phyloP scores from a whole-genome alignment of 1,140 invertebrate species.

The Zaprionus davidi region DNA sequence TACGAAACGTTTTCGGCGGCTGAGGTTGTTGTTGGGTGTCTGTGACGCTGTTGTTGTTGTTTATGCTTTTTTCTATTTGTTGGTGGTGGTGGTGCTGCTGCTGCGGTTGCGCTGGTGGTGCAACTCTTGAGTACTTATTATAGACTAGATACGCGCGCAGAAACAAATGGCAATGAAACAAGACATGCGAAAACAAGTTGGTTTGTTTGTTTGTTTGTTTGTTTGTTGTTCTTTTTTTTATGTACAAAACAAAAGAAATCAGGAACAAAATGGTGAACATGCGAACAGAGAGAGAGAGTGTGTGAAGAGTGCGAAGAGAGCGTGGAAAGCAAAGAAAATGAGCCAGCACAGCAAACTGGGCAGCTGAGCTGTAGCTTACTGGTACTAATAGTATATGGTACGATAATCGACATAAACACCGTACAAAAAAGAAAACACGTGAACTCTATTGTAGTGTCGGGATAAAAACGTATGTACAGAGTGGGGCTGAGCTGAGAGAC shows the following conservation, averaged over 20 bases:
- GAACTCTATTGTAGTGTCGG: neutral
- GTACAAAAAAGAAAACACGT: conserved; percentile 43
- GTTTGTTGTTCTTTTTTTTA: neutral
- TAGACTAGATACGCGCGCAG: conserved; percentile 1
- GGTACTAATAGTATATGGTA: neutral
- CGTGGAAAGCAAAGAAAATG: conserved; percentile 37
- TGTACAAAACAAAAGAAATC: neutral
- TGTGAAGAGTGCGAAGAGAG: conserved; percentile 10
- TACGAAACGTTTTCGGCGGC: conserved; percentile 5
- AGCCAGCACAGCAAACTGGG: conserved; percentile 50
- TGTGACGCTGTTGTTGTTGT: neutral
- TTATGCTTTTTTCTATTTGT: neutral
- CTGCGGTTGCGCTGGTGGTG: neutral
- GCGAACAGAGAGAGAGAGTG: neutral
- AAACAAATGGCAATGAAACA: neutral
- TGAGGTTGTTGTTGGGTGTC: neutral
- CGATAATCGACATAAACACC: conserved; percentile 2
- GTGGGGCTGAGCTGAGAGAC: conserved; percentile 32
- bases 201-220: neutral
- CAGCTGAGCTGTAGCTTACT: conserved; percentile 33
- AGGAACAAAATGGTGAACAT: neutral
- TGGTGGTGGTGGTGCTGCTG: neutral
- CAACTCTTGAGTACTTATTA: neutral
- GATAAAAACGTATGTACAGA: conserved; percentile 30
- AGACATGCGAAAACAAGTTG: conserved; percentile 3